A percentile compares a stretch with the other conserved stretches of the same genome.
Evolutionary conservation across 2,113 vertebrate species (phyloP).

Genomic region (Mus musculus): DNA sequence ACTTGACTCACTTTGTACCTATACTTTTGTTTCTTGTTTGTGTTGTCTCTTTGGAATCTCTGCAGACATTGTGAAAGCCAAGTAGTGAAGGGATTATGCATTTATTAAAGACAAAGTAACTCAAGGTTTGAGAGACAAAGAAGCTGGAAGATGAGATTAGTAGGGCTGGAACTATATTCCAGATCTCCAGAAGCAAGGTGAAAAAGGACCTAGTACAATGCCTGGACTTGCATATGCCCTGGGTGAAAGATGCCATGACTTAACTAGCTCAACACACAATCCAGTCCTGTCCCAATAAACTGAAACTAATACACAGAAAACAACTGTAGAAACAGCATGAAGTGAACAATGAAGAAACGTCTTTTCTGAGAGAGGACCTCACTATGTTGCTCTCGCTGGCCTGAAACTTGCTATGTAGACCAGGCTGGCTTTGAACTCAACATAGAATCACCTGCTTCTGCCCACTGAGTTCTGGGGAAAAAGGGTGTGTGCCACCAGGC

Average conservation of each 20-base stretch:
- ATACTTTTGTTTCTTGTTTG: slow-evolving; percentile 21
- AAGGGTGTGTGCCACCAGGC: background rate
- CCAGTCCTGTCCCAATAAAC: background rate
- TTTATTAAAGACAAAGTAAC: background rate
- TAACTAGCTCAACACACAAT: background rate
- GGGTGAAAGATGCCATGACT: background rate
- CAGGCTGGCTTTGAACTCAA: background rate
- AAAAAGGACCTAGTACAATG: background rate
- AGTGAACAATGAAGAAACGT: slow-evolving; percentile 61
- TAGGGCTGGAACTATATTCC: background rate
- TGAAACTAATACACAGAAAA: slow-evolving; percentile 10
- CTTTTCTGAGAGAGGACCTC: background rate
- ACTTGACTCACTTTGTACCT: slow-evolving; percentile 41
- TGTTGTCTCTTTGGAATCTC: background rate
- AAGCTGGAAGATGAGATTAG: background rate
- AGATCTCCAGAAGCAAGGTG: slow-evolving; percentile 30
- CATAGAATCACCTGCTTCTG: background rate
- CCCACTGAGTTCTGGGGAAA: background rate
- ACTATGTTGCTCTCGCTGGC: background rate
- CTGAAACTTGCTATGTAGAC: background rate
- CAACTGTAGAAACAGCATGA: slow-evolving; percentile 50
- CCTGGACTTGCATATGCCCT: background rate
- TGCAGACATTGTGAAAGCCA: background rate
- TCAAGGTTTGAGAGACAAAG: background rate
- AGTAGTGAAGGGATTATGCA: background rate